Percentiles rank a stretch among this genome's conserved stretches.
Evolutionary conservation across 64 coral and sea anemone species (phyloP).

Genomic region (Pocillopora verrucosa): DNA sequence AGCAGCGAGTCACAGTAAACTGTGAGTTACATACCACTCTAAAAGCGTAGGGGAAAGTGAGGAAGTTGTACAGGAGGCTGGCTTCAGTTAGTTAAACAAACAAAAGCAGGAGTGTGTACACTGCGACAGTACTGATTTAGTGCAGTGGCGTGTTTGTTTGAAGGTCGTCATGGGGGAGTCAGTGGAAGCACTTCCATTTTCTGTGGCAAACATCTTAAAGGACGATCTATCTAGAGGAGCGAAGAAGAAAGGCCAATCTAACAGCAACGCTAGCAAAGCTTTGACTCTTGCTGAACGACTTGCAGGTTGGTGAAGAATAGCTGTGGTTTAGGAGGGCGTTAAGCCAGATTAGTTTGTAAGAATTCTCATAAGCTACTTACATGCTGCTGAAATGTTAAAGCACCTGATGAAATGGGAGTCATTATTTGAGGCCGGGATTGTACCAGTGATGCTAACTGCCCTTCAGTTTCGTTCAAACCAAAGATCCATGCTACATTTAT

Average conservation of each 20-base stretch:
- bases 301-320: constrained; percentile 29
- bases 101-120: not conserved
- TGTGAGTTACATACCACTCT: not conserved
- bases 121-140: not conserved
- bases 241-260: not conserved
- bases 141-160: not conserved
- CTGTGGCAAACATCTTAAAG: constrained; percentile 31
- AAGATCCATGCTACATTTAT: too few relatives aligned
- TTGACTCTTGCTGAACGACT: constrained; percentile 58
- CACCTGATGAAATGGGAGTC: not conserved
- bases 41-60: not conserved
- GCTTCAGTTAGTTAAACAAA: not conserved
- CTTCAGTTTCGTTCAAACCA: too few relatives aligned
- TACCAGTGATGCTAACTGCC: too few relatives aligned
- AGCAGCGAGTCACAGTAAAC: not conserved
- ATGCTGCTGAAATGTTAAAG: not conserved
- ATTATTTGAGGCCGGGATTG: not conserved
- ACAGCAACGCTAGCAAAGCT: not conserved
- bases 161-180: not conserved
- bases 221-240: not conserved
- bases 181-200: constrained; percentile 14
- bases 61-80: not conserved
- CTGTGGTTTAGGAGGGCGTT: not conserved
- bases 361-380: not conserved
- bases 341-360: not conserved